Evolutionary conservation across 2,888 invertebrate genomes (phyloP).

Genomic region (Calliphora vomitoria): DNA sequence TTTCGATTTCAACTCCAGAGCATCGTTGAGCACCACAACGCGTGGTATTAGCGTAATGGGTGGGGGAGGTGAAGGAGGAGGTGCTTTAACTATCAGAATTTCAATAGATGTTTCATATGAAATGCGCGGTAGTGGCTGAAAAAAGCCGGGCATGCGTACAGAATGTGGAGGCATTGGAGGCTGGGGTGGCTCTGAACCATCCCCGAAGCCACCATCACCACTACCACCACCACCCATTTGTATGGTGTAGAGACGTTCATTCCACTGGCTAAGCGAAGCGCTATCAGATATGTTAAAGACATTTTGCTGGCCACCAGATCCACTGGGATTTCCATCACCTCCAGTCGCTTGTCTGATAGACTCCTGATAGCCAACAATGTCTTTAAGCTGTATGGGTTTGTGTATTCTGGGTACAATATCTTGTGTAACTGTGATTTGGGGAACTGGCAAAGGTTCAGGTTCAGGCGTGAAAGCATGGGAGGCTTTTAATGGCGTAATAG

Average conservation of each 20-base stretch:
- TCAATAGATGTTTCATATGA: conserved; percentile 84
- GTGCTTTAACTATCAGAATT: conserved; percentile 83
- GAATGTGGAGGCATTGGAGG: conserved; percentile 82
- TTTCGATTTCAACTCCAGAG: conserved; percentile 83
- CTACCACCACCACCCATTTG: conserved; percentile 71
- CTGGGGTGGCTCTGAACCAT: conserved; percentile 78
- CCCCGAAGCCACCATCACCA: conserved; percentile 69
- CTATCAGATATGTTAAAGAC: conserved; percentile 81
- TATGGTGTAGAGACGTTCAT: conserved; percentile 75
- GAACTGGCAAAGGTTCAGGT: conserved; percentile 67
- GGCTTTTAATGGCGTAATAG: conserved; percentile 32
- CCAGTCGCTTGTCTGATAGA: conserved; percentile 57
- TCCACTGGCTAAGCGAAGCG: conserved; percentile 82
- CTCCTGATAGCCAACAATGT: conserved; percentile 68
- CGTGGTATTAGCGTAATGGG: conserved; percentile 82
- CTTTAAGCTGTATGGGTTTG: conserved; percentile 66
- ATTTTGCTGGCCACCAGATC: conserved; percentile 70
- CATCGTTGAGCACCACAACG: conserved; percentile 83
- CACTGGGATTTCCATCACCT: conserved; percentile 43
- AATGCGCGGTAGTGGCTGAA: conserved; percentile 84
- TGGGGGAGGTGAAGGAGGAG: conserved; percentile 82
- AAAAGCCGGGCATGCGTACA: conserved; percentile 84
- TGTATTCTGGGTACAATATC: conserved; percentile 65
- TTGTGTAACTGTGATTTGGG: conserved; percentile 67
- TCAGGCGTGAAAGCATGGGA: conserved; percentile 65